Evolutionary conservation across 2,888 invertebrate genomes (phyloP), one percentile per base, ranked within the genome.

Genomic region (Napeogenes sylphis): DNA sequence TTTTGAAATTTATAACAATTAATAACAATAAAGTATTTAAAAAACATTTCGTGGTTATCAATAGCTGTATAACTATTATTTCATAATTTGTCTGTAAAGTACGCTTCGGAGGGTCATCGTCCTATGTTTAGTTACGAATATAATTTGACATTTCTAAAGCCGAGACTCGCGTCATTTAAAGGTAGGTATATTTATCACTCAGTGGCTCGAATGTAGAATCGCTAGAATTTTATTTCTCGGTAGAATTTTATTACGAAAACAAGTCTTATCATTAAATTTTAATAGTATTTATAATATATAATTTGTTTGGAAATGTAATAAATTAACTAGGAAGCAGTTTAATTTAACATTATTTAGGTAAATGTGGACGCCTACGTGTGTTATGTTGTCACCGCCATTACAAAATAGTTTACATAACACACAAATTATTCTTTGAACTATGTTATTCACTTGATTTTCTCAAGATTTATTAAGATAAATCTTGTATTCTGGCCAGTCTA

Each of bases 61-160:
- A 21, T 21, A 21, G 21, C 21, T 21, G 21, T 21, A 21, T 21
- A 21, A 21, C 21, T 21, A 21, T 21, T 21, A 21, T 21, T 21
- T 21, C 21, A 21, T 21, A 21, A 21, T 21, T 21, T 6, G 35
- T 35, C 4, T 35, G 42, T 42, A 42, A 42, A 10, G 42, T 42
- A 35, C 4, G 35, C 42, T 12, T 8, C 45, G 56, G 59, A 70
- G 69, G 75, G 74, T 75, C 75, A 72, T 71, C 66, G 73, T 66
- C 72, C 73, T 70, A 69, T 63, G 63, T 68, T 64, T 65, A 69
- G 69, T 68, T 73, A 74, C 71, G 72, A 73, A 73, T 70, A 71
- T 68, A 68, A 73, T 71, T 71, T 73, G 72, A 73, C 75, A 74
- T 75, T 75, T 71, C 62, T 61, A 45, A 54, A 38, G 42, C 38